These are phyloP conservation scores for Drosophila meridiana DNA, from an alignment of 2,888 invertebrate species.

Conservation along the genomic window DNA sequence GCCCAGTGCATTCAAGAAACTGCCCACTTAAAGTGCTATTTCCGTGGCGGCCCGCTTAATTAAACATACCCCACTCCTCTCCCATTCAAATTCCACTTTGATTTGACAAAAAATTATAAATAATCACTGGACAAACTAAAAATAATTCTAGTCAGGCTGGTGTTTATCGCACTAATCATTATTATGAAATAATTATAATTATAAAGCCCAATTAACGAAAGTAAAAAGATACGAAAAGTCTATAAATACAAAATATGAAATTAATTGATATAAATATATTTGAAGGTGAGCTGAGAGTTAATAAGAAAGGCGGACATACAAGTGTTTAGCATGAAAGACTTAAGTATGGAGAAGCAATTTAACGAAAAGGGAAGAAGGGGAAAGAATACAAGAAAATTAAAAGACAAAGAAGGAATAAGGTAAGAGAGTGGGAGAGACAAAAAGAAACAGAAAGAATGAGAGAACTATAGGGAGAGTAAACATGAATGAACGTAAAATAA, in stretches of 20 bases:
- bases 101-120: slow-evolving; percentile 45
- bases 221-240: background rate
- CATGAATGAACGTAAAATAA: background rate
- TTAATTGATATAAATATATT: background rate
- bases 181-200: background rate
- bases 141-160: background rate
- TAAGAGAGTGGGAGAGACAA: background rate
- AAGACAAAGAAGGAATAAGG: background rate
- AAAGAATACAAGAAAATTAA: background rate
- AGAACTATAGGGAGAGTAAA: background rate
- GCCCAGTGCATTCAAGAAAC: slow-evolving; percentile 35
- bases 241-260: background rate
- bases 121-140: slow-evolving; percentile 8
- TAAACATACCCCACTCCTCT: slow-evolving; percentile 45
- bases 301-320: background rate
- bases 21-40: slow-evolving; percentile 78
- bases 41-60: slow-evolving; percentile 73
- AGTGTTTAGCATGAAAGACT: background rate
- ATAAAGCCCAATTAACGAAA: background rate
- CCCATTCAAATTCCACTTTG: background rate
- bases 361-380: background rate
- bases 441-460: background rate
- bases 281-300: background rate
- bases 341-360: background rate
- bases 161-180: background rate